Conservation (phyloP, 2,797 vertebrate species). For the Pangasius larnaudii region DNA sequence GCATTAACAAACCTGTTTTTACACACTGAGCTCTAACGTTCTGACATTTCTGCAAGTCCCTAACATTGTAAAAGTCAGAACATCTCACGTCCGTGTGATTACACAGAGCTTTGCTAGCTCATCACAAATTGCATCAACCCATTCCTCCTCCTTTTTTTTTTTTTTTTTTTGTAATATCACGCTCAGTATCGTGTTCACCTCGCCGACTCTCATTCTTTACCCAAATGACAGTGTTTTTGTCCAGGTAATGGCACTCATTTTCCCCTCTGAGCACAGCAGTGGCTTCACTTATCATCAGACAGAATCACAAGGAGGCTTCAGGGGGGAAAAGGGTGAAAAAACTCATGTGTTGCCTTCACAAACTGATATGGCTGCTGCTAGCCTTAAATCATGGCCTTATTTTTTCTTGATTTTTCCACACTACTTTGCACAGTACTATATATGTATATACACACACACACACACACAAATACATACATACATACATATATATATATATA, state of each 20-base stretch:
- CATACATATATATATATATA: too few relatives aligned
- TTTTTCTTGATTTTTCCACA: not conserved
- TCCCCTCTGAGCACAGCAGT: slow-evolving; percentile 52
- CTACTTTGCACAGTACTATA: too few relatives aligned
- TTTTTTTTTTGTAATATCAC: slow-evolving; percentile 51
- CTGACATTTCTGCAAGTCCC: not conserved
- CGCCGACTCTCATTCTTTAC: slow-evolving; percentile 56
- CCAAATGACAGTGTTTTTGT: slow-evolving; percentile 66
- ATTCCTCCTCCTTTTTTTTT: slow-evolving; percentile 29
- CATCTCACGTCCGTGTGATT: slow-evolving; percentile 27
- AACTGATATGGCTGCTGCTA: not conserved
- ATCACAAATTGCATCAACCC: slow-evolving; percentile 53
- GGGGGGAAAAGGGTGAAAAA: slow-evolving; percentile 30
- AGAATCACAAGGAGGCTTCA: slow-evolving; percentile 38
- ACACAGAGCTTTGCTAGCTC: slow-evolving; percentile 26
- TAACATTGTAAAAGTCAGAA: not conserved
- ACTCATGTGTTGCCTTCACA: slow-evolving; percentile 27
- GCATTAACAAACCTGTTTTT: not conserved
- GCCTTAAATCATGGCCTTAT: not conserved
- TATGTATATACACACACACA: too few relatives aligned
- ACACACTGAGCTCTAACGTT: not conserved
- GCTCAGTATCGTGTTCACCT: slow-evolving; percentile 56
- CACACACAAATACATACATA: too few relatives aligned
- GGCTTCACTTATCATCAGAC: slow-evolving; percentile 62
- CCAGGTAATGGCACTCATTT: slow-evolving; percentile 64